phyloP scores from a whole-genome alignment of 1,140 invertebrate genomes.

The Drosophila punjabiensis region DNA sequence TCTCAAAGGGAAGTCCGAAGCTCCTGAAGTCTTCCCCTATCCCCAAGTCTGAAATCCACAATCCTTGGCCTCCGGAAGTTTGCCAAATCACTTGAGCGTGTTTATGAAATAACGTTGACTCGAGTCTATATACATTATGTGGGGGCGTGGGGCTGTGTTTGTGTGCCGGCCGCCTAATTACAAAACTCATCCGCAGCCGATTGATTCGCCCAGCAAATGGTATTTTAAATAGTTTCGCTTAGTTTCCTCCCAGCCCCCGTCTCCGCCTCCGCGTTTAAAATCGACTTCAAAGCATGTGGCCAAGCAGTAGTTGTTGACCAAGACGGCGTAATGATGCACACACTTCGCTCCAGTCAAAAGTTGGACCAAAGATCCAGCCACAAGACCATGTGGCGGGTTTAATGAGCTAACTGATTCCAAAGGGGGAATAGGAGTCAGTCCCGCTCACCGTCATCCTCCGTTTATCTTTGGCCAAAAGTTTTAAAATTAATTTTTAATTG shows the following conservation, averaged over 20 bases:
- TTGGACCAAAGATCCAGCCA: slow-evolving; percentile 16
- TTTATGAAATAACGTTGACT: slow-evolving; percentile 67
- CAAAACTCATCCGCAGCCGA: slow-evolving; percentile 61
- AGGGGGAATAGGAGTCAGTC: not conserved
- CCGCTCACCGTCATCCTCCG: slow-evolving; percentile 43
- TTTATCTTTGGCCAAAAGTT: slow-evolving; percentile 60
- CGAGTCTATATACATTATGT: slow-evolving; percentile 24
- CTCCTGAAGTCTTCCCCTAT: not conserved
- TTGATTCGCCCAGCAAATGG: slow-evolving; percentile 76
- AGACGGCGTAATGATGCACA: slow-evolving; percentile 61
- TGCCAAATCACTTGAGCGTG: slow-evolving; percentile 77
- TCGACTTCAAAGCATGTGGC: slow-evolving; percentile 31
- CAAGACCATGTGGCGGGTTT: slow-evolving; percentile 66
- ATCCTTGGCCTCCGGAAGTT: slow-evolving; percentile 47
- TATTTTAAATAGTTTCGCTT: slow-evolving; percentile 78
- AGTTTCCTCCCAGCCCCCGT: slow-evolving; percentile 16
- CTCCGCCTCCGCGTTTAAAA: slow-evolving; percentile 19
- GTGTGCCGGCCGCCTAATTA: slow-evolving; percentile 67
- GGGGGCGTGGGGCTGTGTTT: slow-evolving; percentile 9
- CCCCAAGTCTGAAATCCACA: slow-evolving; percentile 7
- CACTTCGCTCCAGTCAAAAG: not conserved
- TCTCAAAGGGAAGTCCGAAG: slow-evolving; percentile 26
- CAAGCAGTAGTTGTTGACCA: slow-evolving; percentile 5
- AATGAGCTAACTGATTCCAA: slow-evolving; percentile 68
- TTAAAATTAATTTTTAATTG: slow-evolving; percentile 79